These are phyloP conservation scores for Harpagoxenus sublaevis DNA, from an alignment of 2,888 invertebrate genomes.

Conservation along the genomic window DNA sequence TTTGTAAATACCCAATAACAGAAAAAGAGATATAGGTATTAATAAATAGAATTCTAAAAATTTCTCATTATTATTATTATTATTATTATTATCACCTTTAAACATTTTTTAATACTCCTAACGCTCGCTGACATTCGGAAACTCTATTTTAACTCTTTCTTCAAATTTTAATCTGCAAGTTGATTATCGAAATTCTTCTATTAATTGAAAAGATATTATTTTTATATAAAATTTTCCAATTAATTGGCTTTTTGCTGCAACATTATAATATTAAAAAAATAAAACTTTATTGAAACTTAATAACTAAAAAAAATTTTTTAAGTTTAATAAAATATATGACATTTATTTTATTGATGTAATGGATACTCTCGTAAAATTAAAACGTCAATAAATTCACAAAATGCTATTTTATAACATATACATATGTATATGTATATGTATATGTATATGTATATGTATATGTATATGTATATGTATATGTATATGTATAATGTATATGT, in stretches of 20 bases:
- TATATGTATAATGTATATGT: not conserved
- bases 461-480: too few relatives aligned
- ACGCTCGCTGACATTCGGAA: not conserved
- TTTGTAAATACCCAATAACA: not conserved
- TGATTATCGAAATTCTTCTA: not conserved
- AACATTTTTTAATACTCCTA: not conserved
- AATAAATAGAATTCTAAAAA: not conserved
- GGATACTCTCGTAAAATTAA: not conserved
- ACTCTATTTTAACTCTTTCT: not conserved
- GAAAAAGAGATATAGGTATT: not conserved
- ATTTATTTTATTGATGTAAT: conserved; percentile 19
- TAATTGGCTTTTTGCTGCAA: not conserved
- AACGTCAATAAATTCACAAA: conserved; percentile 2
- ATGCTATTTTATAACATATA: not conserved
- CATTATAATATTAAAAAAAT: not conserved
- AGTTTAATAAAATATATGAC: not conserved
- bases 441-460: too few relatives aligned
- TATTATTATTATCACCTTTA: not conserved
- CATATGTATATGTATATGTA: not conserved
- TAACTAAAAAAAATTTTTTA: not conserved
- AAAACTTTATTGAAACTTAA: not conserved
- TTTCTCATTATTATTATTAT: too few relatives aligned
- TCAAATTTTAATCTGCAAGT: not conserved
- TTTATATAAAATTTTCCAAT: not conserved
- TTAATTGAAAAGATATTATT: not conserved